Base-by-base conservation (phyloP, 2,113 vertebrate species). In the Corvus moneduloides region DNA sequence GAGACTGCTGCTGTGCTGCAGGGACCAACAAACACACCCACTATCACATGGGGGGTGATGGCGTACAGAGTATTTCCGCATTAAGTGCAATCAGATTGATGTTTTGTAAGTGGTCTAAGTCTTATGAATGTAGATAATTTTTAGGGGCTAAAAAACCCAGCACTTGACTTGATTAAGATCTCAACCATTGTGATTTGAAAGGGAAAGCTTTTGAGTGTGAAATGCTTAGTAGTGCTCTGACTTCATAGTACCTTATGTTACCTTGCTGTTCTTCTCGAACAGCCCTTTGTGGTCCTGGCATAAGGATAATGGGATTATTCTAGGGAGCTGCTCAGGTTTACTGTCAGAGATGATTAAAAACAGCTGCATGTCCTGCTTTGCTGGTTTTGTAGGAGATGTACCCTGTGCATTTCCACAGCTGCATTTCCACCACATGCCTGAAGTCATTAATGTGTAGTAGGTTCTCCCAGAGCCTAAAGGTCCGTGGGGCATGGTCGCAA, bases 361-460 rank as follows among this genome's bases (percentile, higher is more conserved):
- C 37, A 83, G 48, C 43, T 49, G 22, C 0, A 0, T 1, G 24
- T 68, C 24, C 19, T 1, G 3, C 2, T 35, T 56, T 49, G 30
- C 10, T 51, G 48, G 11, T 49, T 84, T 22, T 0, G 4, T 43
- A 27, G 3, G 1, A 58, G 51, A 21, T 0, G 5, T 12, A 16
- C 2, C 0, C 28, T 12, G 32, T 0, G 2, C 18, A 37, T 44
- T 92, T 64, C n/a, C 20, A 46, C 78, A 55, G 48, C 55, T 63
- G 35, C 1, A 0, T 37, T 77, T 81, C 35, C 33, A 43, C 56
- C 1, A 0, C 7, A 3, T 16, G 76, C 26, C 64, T 51, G 19
- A 24, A 61, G 56, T 37, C 2, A 1, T 20, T 44, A 37, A 64
- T 7, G 27, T 32, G 52, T 4, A 16, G n/a, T 44, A 54, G 84